Evolutionary conservation across 2,113 vertebrate species (phyloP).

Genomic region (Brienomyrus longianalis): DNA sequence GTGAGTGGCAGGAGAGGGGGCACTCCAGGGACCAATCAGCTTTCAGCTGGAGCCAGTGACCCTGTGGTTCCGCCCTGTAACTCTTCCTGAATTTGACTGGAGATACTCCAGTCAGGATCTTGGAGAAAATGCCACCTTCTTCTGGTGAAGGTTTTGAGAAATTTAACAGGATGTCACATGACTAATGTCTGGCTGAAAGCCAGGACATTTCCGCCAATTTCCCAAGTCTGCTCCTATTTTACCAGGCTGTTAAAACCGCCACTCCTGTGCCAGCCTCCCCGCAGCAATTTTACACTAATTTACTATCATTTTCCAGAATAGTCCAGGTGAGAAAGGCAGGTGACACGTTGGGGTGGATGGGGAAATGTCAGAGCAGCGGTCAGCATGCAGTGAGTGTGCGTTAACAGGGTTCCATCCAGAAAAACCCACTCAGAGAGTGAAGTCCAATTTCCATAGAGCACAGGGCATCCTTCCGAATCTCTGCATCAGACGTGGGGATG

Average conservation of each 20-base stretch:
- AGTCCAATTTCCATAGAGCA: background rate
- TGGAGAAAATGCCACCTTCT: background rate
- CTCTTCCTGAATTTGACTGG: background rate
- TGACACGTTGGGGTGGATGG: background rate
- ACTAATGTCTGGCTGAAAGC: background rate
- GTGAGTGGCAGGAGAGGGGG: background rate
- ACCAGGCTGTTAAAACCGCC: background rate
- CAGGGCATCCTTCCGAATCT: background rate
- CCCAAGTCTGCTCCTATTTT: background rate
- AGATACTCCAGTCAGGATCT: background rate
- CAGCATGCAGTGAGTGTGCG: background rate
- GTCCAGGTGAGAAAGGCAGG: slow-evolving; percentile 8
- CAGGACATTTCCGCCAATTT: background rate
- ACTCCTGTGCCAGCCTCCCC: background rate
- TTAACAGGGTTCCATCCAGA: background rate
- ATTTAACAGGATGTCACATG: background rate
- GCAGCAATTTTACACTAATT: slow-evolving; percentile 12
- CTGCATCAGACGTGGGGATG: background rate
- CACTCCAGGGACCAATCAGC: background rate
- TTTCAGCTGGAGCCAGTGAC: background rate
- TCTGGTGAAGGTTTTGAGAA: background rate
- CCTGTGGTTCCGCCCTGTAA: background rate
- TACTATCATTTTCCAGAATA: background rate
- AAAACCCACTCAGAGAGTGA: background rate
- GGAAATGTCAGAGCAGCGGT: too few relatives aligned